These are phyloP conservation scores for Poecilus cupreus DNA, from an alignment of 2,888 invertebrate species.

Conservation along the genomic window DNA sequence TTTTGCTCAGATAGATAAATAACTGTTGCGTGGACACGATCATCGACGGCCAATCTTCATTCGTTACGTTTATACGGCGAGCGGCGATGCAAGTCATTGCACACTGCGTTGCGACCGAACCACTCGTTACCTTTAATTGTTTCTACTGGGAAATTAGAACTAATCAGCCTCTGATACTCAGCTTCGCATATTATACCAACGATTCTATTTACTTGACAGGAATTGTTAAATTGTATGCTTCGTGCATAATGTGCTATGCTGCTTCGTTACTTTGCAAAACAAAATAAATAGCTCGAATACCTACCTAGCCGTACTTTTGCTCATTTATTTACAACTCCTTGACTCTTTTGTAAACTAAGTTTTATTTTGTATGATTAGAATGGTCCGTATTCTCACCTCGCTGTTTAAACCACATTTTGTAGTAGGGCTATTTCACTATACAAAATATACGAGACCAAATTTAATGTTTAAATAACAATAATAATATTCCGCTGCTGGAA, in stretches of 20 bases:
- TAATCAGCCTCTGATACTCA: conserved; percentile 28
- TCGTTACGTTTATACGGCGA: conserved; percentile 25
- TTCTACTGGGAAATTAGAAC: conserved; percentile 51
- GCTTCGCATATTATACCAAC: not conserved
- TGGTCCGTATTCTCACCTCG: too few species aligned
- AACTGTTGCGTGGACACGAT: conserved; percentile 33
- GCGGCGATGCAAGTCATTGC: not conserved
- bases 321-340: too few species aligned
- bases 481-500: too few species aligned
- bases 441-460: too few species aligned
- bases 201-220: conserved; percentile 37
- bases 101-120: not conserved
- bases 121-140: conserved; percentile 52
- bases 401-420: too few species aligned
- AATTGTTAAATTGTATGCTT: conserved; percentile 8
- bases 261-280: not conserved
- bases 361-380: too few species aligned
- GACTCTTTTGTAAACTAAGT: too few species aligned
- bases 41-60: conserved; percentile 55
- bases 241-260: too few species aligned
- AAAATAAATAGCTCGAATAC: too few species aligned
- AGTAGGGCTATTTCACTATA: too few species aligned
- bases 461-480: too few species aligned
- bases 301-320: too few species aligned
- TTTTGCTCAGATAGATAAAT: conserved; percentile 56